A percentile compares a stretch with the other conserved stretches of the same genome.
Evolutionary conservation across 2,888 invertebrate species (phyloP).

Genomic region (Euplagia quadripunctaria): DNA sequence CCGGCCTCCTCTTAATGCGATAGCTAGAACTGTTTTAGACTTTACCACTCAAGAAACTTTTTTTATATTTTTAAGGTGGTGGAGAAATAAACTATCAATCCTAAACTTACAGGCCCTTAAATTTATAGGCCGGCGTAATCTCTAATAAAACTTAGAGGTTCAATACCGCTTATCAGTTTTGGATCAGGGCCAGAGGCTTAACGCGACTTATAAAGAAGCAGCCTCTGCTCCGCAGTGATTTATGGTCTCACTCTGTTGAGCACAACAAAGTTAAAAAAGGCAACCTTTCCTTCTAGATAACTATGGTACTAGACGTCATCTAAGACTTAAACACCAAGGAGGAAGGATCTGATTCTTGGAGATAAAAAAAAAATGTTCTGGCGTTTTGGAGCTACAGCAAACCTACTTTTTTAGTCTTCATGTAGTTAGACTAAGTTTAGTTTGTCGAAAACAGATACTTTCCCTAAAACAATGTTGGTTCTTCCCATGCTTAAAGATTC

Average conservation of each 20-base stretch:
- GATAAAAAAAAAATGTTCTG: no score
- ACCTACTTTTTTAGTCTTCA: no score
- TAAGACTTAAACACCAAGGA: not conserved
- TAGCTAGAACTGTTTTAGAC: not conserved
- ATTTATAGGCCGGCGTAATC: conserved; percentile 2
- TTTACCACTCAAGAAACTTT: not conserved
- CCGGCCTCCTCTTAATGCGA: not conserved
- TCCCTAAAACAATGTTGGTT: no score
- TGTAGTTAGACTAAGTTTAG: no score
- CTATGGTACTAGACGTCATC: not conserved
- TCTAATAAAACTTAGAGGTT: not conserved
- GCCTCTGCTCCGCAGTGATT: not conserved
- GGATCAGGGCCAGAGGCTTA: not conserved
- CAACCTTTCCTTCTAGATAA: not conserved
- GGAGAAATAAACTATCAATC: no score
- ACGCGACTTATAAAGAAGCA: not conserved
- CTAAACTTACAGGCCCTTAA: not conserved
- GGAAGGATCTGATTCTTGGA: not conserved
- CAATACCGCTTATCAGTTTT: conserved; percentile 20
- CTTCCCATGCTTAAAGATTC: no score
- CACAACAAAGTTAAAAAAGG: not conserved
- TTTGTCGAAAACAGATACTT: no score
- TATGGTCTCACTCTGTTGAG: not conserved
- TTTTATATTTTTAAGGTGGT: not conserved
- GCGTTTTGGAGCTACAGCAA: no score